Percentiles rank a stretch among this genome's conserved stretches.
phyloP scores from a whole-genome alignment of 2,797 vertebrate species.

The Naso thynnoides region DNA sequence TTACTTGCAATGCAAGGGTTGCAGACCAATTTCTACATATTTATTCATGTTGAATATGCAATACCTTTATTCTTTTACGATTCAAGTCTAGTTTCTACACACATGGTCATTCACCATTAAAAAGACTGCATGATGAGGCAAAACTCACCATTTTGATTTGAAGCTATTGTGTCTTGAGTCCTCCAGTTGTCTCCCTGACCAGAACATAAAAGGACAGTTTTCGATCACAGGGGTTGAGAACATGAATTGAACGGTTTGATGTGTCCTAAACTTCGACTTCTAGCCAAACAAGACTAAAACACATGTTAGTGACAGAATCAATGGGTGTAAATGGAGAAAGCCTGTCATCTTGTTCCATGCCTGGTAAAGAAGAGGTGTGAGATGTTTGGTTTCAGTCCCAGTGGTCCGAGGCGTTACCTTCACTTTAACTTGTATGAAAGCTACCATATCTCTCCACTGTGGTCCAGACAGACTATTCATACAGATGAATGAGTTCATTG shows the following conservation, averaged over 20 bases:
- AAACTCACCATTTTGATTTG: not conserved
- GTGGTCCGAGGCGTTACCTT: constrained; percentile 77
- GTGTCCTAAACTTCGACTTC: constrained; percentile 79
- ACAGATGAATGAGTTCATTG: not conserved
- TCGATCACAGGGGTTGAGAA: constrained; percentile 63
- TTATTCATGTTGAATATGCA: not conserved
- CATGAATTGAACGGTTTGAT: constrained; percentile 69
- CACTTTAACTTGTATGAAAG: constrained; percentile 69
- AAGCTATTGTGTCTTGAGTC: constrained; percentile 4
- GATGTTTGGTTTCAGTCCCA: constrained; percentile 77
- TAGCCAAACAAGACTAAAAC: constrained; percentile 80
- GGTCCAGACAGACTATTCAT: constrained; percentile 44
- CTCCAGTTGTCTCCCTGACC: constrained; percentile 26
- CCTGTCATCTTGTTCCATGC: constrained; percentile 77
- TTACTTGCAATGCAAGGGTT: not conserved
- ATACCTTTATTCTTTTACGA: not conserved
- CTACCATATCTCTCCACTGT: constrained; percentile 41
- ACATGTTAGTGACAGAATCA: constrained; percentile 82
- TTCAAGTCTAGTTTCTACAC: not conserved
- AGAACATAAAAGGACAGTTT: constrained; percentile 44
- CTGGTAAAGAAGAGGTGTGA: constrained; percentile 75
- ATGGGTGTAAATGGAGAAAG: constrained; percentile 87
- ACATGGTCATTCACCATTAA: not conserved
- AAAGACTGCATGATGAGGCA: no score
- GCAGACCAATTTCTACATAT: not conserved